Evolutionary conservation across 2,888 invertebrate species (phyloP), one percentile per base, ranked within the genome.

Genomic region (Phaedon cochleariae): DNA sequence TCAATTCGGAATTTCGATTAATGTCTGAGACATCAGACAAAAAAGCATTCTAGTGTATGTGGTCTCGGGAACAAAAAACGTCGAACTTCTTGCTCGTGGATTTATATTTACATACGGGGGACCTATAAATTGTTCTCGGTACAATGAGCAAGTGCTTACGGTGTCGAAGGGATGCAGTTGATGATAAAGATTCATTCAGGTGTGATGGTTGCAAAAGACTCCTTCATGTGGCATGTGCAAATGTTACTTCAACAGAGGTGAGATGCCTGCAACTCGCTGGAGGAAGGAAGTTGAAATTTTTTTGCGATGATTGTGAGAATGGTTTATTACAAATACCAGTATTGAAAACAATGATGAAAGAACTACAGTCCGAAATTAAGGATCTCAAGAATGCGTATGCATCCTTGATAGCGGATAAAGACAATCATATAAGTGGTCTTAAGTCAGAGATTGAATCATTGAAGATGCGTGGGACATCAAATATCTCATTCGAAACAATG

Each of bases 261-360:
- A 41, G 51, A n/a, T n/a, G n/a, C n/a, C n/a, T n/a, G n/a, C n/a
- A n/a, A n/a, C n/a, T n/a, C n/a, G n/a, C n/a, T n/a, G n/a, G n/a
- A n/a, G n/a, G n/a, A n/a, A n/a, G n/a, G n/a, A n/a, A n/a, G n/a
- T n/a, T n/a, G n/a, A n/a, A n/a, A n/a, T n/a, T 51, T 26, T 51
- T 51, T 12, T 51, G 51, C 26, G 51, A 51, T 51, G 51, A 51
- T 6, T 51, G 51, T n/a, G 51, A 51, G 17, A 51, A 51, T 51
- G 26, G 51, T 1, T 51, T 26, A 26, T 6, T 26, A n/a, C 51
- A 51, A 51, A 51, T 51, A 51, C 51, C 51, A 7, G n/a, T 51
- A 26, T 26, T 51, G 51, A 51, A 22, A 51, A 26, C 51, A 2
- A 51, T 51, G 51, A 51, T 51, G 51, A 51, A 51, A 26, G 22